A percentile compares a stretch with the other conserved stretches of the same genome.
Evolutionary conservation across 2,888 invertebrate genomes (phyloP).

Genomic region (Cataglyphis albicans): DNA sequence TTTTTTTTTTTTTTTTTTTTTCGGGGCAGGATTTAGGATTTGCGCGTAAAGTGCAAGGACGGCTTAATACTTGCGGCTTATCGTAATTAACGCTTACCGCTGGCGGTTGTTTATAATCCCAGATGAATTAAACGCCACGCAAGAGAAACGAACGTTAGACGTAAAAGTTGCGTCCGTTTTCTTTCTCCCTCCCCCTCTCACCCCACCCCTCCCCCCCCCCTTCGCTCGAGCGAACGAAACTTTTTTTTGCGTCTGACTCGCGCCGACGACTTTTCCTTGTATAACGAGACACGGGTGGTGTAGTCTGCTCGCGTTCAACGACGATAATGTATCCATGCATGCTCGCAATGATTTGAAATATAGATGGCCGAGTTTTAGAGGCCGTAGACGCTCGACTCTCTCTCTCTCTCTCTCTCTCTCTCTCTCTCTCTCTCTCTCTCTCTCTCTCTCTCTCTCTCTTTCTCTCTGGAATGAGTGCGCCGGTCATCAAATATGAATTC

Average conservation of each 20-base stretch:
- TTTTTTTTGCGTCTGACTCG: conserved; percentile 35
- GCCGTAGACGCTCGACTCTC: conserved; percentile 30
- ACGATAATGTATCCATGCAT: conserved; percentile 52
- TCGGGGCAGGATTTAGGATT: neutral
- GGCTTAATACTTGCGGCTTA: neutral
- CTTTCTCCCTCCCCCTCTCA: too few relatives aligned
- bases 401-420: conserved; percentile 44
- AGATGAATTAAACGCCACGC: conserved; percentile 25
- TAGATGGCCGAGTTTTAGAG: conserved; percentile 52
- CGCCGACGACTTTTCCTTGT: conserved; percentile 30
- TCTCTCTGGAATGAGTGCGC: conserved; percentile 57
- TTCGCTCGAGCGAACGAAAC: neutral
- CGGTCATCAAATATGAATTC: conserved; percentile 76
- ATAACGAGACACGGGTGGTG: conserved; percentile 24
- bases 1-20: conserved; percentile 30
- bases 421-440: conserved; percentile 28
- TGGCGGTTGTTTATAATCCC: conserved; percentile 21
- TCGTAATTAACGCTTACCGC: conserved; percentile 34
- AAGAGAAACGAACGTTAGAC: neutral
- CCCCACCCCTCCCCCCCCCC: too few relatives aligned
- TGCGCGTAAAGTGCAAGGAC: neutral
- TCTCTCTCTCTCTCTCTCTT: conserved; percentile 37
- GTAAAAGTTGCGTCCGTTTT: conserved; percentile 18
- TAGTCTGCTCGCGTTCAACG: conserved; percentile 10
- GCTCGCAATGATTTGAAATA: conserved; percentile 55